Evolutionary conservation across 2,888 invertebrate species (phyloP).

Genomic region (Cryptocephalus primarius): DNA sequence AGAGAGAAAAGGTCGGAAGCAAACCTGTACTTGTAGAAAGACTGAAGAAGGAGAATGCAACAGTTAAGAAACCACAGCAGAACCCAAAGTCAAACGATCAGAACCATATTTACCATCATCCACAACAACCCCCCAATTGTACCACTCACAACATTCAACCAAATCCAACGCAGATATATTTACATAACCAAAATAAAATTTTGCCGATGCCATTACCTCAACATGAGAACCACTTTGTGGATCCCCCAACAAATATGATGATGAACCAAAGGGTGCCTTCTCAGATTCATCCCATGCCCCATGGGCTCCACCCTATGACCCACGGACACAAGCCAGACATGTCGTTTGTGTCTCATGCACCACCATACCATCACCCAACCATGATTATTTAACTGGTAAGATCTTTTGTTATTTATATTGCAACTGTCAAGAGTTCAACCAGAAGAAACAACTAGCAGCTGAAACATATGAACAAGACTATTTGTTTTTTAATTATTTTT

Average conservation of each 20-base stretch:
- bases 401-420: neutral
- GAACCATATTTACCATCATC: neutral
- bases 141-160: no score
- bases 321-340: constrained; percentile 6
- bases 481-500: no score
- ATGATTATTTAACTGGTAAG: constrained; percentile 3
- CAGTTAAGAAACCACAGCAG: neutral
- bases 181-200: no score
- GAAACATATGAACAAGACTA: no score
- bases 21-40: constrained; percentile 33
- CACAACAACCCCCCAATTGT: no score
- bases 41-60: neutral
- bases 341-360: constrained; percentile 8
- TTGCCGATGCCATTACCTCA: constrained; percentile 11
- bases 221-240: constrained; percentile 19
- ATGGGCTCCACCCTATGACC: constrained; percentile 2
- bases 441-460: no score
- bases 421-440: no score
- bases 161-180: no score
- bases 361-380: constrained; percentile 8
- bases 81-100: neutral
- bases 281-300: constrained; percentile 11
- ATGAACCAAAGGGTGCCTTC: constrained; percentile 6
- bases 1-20: constrained; percentile 27
- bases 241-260: constrained; percentile 11